phyloP scores from a whole-genome alignment of 2,888 invertebrate species.

The Andrena flavipes region DNA sequence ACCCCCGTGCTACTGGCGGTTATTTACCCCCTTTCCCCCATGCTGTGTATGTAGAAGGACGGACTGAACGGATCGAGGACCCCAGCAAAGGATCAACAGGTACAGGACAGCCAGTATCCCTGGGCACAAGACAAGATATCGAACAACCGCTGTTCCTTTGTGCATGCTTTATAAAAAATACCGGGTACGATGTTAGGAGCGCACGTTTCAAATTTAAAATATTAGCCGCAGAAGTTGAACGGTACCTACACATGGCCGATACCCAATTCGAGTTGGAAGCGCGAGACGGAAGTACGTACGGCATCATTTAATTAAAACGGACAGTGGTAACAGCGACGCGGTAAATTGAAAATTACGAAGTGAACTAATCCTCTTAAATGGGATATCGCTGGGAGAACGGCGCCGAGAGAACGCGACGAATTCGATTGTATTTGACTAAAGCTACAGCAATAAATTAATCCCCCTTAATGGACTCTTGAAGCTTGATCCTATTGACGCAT shows the following conservation, averaged over 20 bases:
- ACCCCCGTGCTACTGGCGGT: slow-evolving; percentile 56
- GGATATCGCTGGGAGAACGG: slow-evolving; percentile 35
- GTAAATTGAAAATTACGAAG: slow-evolving; percentile 60
- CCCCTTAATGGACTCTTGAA: slow-evolving; percentile 38
- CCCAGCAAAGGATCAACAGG: slow-evolving; percentile 71
- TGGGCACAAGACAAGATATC: slow-evolving; percentile 32
- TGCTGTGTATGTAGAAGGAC: slow-evolving; percentile 36
- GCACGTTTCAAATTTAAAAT: not conserved
- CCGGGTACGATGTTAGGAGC: not conserved
- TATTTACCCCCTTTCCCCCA: slow-evolving; percentile 58
- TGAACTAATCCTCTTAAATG: slow-evolving; percentile 60
- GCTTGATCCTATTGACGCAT: slow-evolving; percentile 31
- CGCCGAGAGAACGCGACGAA: slow-evolving; percentile 13
- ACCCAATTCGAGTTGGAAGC: not conserved
- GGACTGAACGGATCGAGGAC: slow-evolving; percentile 55
- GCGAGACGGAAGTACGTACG: slow-evolving; percentile 14
- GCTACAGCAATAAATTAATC: slow-evolving; percentile 56
- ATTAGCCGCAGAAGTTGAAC: not conserved
- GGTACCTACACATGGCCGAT: not conserved
- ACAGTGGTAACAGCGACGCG: slow-evolving; percentile 28
- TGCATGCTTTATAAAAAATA: not conserved
- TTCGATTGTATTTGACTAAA: slow-evolving; percentile 57
- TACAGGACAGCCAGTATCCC: slow-evolving; percentile 58
- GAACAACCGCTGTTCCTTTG: not conserved
- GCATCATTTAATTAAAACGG: slow-evolving; percentile 53